Evolutionary conservation across 2,113 vertebrate species (phyloP).

Genomic region (Rhea americana): DNA sequence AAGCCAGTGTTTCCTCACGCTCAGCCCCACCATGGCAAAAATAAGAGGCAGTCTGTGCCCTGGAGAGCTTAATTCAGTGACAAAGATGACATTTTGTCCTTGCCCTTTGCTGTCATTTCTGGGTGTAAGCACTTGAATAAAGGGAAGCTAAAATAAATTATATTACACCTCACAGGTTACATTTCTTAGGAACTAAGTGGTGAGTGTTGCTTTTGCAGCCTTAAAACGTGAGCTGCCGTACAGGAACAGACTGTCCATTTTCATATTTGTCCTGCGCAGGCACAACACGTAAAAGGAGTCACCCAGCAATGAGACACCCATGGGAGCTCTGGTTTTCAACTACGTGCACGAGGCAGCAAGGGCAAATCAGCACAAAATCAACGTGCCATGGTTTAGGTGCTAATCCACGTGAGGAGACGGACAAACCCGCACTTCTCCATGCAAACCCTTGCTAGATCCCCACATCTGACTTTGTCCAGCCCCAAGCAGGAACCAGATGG

Average conservation of each 20-base stretch:
- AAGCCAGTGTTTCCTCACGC: not conserved
- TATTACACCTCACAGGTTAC: not conserved
- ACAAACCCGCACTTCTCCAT: not conserved
- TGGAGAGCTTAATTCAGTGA: not conserved
- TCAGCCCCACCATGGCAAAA: not conserved
- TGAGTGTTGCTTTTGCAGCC: not conserved
- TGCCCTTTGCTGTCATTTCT: not conserved
- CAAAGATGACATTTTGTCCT: conserved; percentile 6
- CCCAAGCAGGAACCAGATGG: not conserved
- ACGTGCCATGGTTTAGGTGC: not conserved
- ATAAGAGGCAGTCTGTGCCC: not conserved
- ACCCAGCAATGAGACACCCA: not conserved
- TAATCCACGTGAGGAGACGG: not conserved
- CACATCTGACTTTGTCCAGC: not conserved
- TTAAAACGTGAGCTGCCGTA: not conserved
- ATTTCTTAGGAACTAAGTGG: not conserved
- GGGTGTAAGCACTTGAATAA: not conserved
- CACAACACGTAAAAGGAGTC: not conserved
- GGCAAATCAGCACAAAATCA: conserved; percentile 29
- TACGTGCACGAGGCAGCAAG: not conserved
- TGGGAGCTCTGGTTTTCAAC: not conserved
- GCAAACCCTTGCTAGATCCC: not conserved
- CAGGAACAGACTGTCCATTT: not conserved
- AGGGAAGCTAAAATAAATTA: not conserved
- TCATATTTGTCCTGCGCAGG: not conserved